Evolutionary conservation across 1,140 invertebrate genomes (phyloP).

Genomic region (Anthonomus grandis): DNA sequence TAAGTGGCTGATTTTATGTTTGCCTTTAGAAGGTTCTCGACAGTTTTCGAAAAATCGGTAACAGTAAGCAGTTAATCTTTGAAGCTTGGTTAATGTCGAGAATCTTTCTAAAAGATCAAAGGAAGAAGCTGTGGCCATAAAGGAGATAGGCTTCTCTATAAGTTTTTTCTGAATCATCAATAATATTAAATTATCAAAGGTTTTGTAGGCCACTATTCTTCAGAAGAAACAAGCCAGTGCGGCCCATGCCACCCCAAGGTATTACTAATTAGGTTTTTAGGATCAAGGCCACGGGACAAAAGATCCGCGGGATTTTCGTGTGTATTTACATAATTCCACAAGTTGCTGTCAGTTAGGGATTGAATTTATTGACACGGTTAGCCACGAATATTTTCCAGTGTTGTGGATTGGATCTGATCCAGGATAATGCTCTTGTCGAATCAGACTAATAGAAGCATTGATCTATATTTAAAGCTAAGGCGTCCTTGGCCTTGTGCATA

Average conservation of each 20-base stretch:
- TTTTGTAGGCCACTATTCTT: no score
- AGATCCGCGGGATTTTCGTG: constrained; percentile 25
- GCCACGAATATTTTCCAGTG: constrained; percentile 18
- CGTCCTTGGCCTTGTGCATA: no score
- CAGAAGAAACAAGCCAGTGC: no score
- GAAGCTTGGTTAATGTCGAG: constrained; percentile 9
- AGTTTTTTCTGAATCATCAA: neutral
- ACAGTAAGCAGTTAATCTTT: constrained; percentile 12
- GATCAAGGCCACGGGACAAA: constrained; percentile 31
- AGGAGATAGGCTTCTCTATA: neutral
- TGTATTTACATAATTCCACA: constrained; percentile 14
- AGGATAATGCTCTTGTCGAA: constrained; percentile 7
- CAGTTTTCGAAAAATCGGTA: no score
- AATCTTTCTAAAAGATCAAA: no score
- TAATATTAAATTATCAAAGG: neutral
- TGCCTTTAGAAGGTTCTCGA: no score
- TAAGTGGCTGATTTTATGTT: no score
- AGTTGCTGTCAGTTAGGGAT: neutral
- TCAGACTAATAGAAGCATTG: no score
- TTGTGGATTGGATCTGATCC: constrained; percentile 11
- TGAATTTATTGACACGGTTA: constrained; percentile 14
- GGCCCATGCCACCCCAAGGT: neutral
- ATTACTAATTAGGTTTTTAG: constrained; percentile 4
- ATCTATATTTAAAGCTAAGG: no score
- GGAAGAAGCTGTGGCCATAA: no score